Percentiles rank a stretch among this genome's conserved stretches.
Conservation (phyloP, 1,140 invertebrate genomes). For the Formica selysi region DNA sequence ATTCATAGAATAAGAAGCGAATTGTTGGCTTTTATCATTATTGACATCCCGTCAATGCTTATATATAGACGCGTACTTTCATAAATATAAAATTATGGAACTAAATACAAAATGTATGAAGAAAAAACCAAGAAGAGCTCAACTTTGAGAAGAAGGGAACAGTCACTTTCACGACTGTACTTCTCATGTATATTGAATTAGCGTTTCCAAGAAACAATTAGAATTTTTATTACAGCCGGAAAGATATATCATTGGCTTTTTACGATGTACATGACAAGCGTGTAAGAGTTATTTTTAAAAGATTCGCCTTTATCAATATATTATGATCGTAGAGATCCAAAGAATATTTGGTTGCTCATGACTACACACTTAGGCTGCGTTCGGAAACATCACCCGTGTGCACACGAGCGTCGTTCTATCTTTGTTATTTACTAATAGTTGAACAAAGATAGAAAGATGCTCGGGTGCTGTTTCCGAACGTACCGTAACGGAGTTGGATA, state of each 20-base stretch:
- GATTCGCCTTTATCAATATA: background rate
- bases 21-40: slow-evolving; percentile 10
- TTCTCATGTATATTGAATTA: background rate
- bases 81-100: slow-evolving; percentile 26
- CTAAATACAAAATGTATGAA: background rate
- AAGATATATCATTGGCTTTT: background rate
- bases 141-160: background rate
- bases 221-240: background rate
- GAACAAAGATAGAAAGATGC: no score
- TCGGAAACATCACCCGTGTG: no score
- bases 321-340: background rate
- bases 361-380: background rate
- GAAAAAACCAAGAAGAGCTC: background rate
- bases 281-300: slow-evolving; percentile 33
- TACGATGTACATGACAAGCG: background rate
- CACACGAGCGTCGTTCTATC: no score
- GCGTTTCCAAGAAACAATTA: slow-evolving; percentile 5
- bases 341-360: slow-evolving; percentile 23
- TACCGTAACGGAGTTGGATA: slow-evolving; percentile 15
- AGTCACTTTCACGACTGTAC: background rate
- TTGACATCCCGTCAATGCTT: background rate
- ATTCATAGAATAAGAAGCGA: background rate
- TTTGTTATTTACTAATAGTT: no score
- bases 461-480: no score
- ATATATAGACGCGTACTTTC: background rate